These are phyloP conservation scores for Paramuricea clavata DNA, from an alignment of 92 coral and sea anemone species.

Conservation along the genomic window DNA sequence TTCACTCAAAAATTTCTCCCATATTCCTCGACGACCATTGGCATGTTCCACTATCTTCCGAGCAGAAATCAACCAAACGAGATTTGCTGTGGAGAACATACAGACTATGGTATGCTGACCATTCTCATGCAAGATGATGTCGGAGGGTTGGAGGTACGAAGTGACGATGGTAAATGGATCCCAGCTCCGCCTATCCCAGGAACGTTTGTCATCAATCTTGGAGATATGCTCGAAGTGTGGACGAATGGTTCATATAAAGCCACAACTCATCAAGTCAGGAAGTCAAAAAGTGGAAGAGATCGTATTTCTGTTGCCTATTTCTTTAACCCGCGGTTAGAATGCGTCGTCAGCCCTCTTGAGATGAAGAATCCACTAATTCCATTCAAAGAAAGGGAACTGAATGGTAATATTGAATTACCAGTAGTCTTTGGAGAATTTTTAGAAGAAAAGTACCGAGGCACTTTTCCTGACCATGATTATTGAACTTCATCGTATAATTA, in stretches of 20 bases:
- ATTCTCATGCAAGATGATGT: conserved; percentile 83
- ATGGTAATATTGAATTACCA: conserved; percentile 60
- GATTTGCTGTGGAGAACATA: conserved; percentile 79
- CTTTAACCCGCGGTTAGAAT: conserved; percentile 77
- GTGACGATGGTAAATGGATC: conserved; percentile 74
- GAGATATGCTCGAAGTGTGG: conserved; percentile 85
- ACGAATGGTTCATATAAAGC: conserved; percentile 81
- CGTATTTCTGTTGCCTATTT: conserved; percentile 81
- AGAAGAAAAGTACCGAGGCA: conserved; percentile 62
- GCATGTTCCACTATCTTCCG: conserved; percentile 82
- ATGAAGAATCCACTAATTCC: conserved; percentile 71
- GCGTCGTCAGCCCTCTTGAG: conserved; percentile 70
- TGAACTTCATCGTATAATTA: no score
- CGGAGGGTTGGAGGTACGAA: conserved; percentile 76
- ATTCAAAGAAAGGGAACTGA: conserved; percentile 36
- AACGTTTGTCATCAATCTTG: conserved; percentile 78
- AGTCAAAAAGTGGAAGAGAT: conserved; percentile 54
- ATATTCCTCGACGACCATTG: conserved; percentile 73
- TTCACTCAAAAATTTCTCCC: conserved; percentile 61
- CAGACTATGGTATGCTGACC: conserved; percentile 82
- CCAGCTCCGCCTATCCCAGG: conserved; percentile 79
- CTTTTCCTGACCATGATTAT: conserved; percentile 34
- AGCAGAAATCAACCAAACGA: conserved; percentile 24
- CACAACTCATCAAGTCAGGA: conserved; percentile 71
- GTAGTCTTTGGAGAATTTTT: conserved; percentile 76